Evolutionary conservation across 2,113 vertebrate genomes (phyloP).

Genomic region (Collichthys lucidus): DNA sequence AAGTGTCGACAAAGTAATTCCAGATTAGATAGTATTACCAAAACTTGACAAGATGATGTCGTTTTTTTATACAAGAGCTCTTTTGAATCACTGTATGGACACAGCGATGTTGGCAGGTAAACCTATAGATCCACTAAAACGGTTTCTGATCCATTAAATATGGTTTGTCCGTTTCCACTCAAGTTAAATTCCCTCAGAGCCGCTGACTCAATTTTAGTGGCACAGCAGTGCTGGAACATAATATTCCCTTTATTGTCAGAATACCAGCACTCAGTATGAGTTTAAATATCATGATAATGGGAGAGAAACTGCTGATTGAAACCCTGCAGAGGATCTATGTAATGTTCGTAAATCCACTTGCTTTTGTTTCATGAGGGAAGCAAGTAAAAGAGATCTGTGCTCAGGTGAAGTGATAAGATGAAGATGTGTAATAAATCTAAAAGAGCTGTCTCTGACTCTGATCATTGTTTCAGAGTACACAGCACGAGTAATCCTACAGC

Average conservation of each 20-base stretch:
- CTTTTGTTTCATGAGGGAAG: not conserved
- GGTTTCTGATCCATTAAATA: not conserved
- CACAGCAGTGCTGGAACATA: not conserved
- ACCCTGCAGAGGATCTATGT: not conserved
- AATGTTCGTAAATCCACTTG: not conserved
- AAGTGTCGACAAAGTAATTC: not conserved
- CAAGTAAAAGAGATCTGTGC: not conserved
- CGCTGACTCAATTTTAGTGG: not conserved
- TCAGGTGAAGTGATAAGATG: not conserved
- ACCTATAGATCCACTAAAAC: not conserved
- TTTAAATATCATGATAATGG: not conserved
- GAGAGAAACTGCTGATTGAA: not conserved
- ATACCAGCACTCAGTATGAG: not conserved
- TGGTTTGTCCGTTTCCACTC: not conserved
- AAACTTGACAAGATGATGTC: not conserved
- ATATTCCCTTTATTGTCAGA: not conserved
- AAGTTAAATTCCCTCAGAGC: not conserved
- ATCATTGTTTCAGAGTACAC: not conserved
- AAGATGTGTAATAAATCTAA: not conserved
- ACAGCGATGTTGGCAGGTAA: not conserved
- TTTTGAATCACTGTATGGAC: not conserved
- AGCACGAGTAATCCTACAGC: not conserved
- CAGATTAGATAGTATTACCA: not conserved
- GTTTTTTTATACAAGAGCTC: too few relatives aligned
- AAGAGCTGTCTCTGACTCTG: not conserved